Conservation (phyloP, 2,797 vertebrate genomes). For the Podarcis siculus region DNA sequence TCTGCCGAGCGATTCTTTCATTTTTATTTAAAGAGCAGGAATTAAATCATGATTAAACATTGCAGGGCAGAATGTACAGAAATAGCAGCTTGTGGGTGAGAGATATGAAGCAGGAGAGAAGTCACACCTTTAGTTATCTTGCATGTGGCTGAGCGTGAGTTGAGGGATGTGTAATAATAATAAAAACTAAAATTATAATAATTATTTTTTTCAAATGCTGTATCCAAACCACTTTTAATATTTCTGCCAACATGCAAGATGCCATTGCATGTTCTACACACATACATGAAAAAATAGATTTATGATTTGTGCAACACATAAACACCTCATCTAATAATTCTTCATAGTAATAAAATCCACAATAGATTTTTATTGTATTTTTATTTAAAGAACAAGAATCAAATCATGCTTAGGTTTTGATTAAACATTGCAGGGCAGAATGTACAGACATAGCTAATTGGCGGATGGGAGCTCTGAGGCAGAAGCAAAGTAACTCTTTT, state of each 20-base stretch:
- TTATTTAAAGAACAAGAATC: constrained; percentile 38
- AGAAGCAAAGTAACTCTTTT: no score
- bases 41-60: constrained; percentile 60
- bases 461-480: no score
- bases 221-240: neutral
- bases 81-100: neutral
- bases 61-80: constrained; percentile 31
- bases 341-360: no score
- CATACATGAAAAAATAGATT: no score
- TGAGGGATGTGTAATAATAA: neutral
- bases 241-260: neutral
- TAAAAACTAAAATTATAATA: no score
- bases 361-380: constrained; percentile 5
- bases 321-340: no score
- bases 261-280: neutral
- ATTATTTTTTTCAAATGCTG: no score
- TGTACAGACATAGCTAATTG: constrained; percentile 32
- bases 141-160: no score
- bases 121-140: no score
- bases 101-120: no score
- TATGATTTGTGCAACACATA: no score
- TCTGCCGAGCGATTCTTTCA: constrained; percentile 32
- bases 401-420: constrained; percentile 40
- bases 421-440: constrained; percentile 35
- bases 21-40: constrained; percentile 34